phyloP scores from a whole-genome alignment of 2,888 invertebrate genomes.

The Chymomyza procnemis region DNA sequence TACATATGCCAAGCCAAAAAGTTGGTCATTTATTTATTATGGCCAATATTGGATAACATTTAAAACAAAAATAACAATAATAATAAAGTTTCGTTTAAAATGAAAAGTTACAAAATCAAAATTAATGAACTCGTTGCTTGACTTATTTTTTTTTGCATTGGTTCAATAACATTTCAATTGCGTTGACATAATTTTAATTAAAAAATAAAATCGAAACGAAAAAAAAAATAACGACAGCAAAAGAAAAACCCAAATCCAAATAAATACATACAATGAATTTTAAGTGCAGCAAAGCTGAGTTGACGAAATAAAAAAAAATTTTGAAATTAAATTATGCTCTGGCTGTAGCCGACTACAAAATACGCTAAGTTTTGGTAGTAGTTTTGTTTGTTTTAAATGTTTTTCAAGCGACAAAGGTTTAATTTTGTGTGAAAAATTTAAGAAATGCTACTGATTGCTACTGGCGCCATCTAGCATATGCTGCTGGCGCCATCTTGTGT shows the following conservation, averaged over 20 bases:
- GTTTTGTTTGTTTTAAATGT: no score
- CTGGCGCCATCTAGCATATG: no score
- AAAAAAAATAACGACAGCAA: slow-evolving; percentile 18
- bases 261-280: slow-evolving; percentile 60
- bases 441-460: no score
- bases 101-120: slow-evolving; percentile 68
- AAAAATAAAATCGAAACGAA: slow-evolving; percentile 42
- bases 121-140: slow-evolving; percentile 63
- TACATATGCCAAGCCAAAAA: slow-evolving; percentile 8
- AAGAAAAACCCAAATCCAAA: slow-evolving; percentile 8
- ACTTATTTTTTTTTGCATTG: no score
- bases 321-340: not conserved
- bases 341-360: no score
- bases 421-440: no score
- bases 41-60: slow-evolving; percentile 35
- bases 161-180: slow-evolving; percentile 71
- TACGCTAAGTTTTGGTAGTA: no score
- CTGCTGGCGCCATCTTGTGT: no score
- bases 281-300: slow-evolving; percentile 39
- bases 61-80: not conserved
- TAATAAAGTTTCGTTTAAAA: not conserved
- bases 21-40: slow-evolving; percentile 36
- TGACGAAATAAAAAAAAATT: slow-evolving; percentile 11
- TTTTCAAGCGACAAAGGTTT: not conserved
- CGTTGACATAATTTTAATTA: slow-evolving; percentile 71